Base-by-base conservation (phyloP, 2,797 vertebrate species). In the Mastacembelus armatus region DNA sequence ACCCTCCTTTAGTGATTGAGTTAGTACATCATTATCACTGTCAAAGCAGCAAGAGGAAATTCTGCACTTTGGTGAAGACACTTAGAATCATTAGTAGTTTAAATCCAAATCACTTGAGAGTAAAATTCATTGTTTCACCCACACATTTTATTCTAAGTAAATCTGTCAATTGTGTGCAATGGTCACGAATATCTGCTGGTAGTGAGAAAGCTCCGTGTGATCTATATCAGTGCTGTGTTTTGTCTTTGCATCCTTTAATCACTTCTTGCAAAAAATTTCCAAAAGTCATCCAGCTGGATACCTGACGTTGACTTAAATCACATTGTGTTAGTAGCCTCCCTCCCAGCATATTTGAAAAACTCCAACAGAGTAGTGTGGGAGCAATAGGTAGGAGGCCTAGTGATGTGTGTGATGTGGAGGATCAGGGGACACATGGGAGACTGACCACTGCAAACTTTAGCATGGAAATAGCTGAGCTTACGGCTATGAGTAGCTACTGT, bases 21-120 rank as follows among this genome's bases (percentile, higher is more conserved):
- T 75, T 54, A 47, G 43, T 18, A 5, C 61, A 59, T 39, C 48
- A 21, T 71, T 62, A 54, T 48, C 27, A 27, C 36, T 19, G 29
- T 65, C 50, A 55, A 49, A 66, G 64, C 62, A 24, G 27, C 27
- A 38, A 3, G 29, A 60, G 44, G 16, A 58, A 27, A 49, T 36
- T 33, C n/a, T 12, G 43, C 38, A 38, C 51, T 56, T 71, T 36
- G 43, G 24, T 35, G 26, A 58, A 33, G 50, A 35, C 29, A 38
- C 51, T 44, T 64, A 48, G 72, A 71, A 29, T 45, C 22, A 11
- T 56, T 24, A 14, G 22, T 50, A 15, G 21, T 29, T 61, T 45
- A 16, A 33, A 43, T 57, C 18, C 44, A 4, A 70, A 63, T 30
- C 26, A 48, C 47, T 30, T 54, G n/a, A 64, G 22, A 59, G 18